Evolutionary conservation across 2,888 invertebrate species (phyloP), one percentile per base, ranked within the genome.

Genomic region (Drosophila niveifrons): DNA sequence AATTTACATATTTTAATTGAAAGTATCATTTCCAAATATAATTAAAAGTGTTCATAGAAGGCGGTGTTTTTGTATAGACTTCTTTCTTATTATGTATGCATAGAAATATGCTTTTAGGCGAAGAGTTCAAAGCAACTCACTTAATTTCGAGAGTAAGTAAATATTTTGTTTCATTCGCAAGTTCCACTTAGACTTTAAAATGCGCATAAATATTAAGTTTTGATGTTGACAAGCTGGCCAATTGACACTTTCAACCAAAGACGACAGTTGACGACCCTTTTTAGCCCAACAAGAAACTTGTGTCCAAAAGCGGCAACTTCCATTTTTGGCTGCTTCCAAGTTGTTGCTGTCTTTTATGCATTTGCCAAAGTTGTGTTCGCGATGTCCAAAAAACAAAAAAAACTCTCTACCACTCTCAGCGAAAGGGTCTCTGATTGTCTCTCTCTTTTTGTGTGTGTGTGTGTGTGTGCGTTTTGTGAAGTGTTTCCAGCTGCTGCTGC

Each of bases 401-500:
- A 23, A 23, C 23, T 23, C 28, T 41, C 15, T 41, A 1, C 4
- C 18, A 29, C 53, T 55, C 51, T 34, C n/a, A 11, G 43, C 29
- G 15, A 9, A 52, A 46, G 61, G 44, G 44, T 47, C 62, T 55
- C 56, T 34, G 36, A 44, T 31, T 56, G 44, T 43, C n/a, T 28
- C 28, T 28, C 1, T 52, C 23, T 41, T 28, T 52, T 23, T 13
- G 41, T 31, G 11, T 13, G 18, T 23, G 34, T 15, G 18, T 46
- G 34, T 39, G 29, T 44, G 31, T 36, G 23, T 53, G 59, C 50
- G 47, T 72, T 77, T 77, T 77, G 61, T 72, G 55, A 52, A 66
- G 62, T 47, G 63, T 46, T 78, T 78, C 39, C 78, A 68, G 78
- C 78, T 75, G 74, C 59, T 58, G 51, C n/a, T 58, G 31, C 17